Percentiles rank a stretch among this genome's conserved stretches.
phyloP scores from a whole-genome alignment of 2,797 vertebrate genomes.

The Cercopithecus hamlyni region DNA sequence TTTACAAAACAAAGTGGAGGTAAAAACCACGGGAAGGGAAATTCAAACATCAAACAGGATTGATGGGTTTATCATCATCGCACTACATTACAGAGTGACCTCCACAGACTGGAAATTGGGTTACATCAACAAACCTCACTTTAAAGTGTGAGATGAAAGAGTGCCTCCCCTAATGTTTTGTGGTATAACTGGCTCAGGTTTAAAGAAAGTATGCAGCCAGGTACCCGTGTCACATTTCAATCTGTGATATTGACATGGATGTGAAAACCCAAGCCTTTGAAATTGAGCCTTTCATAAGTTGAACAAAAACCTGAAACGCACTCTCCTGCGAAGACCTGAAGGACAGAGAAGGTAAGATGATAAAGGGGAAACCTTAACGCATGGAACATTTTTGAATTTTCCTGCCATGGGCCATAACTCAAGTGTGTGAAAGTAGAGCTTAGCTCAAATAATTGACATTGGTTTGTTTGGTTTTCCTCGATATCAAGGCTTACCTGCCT shows the following conservation, averaged over 20 bases:
- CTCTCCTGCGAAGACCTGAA: constrained; percentile 74
- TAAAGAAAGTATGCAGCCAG: constrained; percentile 86
- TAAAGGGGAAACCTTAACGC: constrained; percentile 77
- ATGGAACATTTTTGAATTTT: constrained; percentile 66
- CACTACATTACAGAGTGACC: constrained; percentile 86
- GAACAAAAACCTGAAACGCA: constrained; percentile 80
- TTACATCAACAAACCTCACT: constrained; percentile 87
- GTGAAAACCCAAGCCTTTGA: constrained; percentile 86
- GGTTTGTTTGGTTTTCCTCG: constrained; percentile 63
- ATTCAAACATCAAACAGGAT: constrained; percentile 80
- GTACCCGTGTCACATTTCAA: constrained; percentile 86
- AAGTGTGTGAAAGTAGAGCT: constrained; percentile 59
- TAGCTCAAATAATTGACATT: constrained; percentile 74
- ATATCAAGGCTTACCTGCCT: constrained; percentile 52
- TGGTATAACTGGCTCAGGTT: constrained; percentile 86
- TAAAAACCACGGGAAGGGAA: constrained; percentile 4
- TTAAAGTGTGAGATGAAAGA: constrained; percentile 88
- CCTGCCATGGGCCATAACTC: constrained; percentile 75
- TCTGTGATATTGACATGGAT: constrained; percentile 83
- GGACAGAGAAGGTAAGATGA: constrained; percentile 82
- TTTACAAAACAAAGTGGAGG: constrained; percentile 63
- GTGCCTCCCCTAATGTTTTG: constrained; percentile 74
- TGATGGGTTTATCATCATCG: constrained; percentile 75
- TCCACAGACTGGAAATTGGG: constrained; percentile 88
- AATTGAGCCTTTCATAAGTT: constrained; percentile 84